A percentile compares a stretch with the other conserved stretches of the same genome.
These are phyloP conservation scores for Alfaro cultratus DNA, from an alignment of 2,797 vertebrate species.

Conservation along the genomic window DNA sequence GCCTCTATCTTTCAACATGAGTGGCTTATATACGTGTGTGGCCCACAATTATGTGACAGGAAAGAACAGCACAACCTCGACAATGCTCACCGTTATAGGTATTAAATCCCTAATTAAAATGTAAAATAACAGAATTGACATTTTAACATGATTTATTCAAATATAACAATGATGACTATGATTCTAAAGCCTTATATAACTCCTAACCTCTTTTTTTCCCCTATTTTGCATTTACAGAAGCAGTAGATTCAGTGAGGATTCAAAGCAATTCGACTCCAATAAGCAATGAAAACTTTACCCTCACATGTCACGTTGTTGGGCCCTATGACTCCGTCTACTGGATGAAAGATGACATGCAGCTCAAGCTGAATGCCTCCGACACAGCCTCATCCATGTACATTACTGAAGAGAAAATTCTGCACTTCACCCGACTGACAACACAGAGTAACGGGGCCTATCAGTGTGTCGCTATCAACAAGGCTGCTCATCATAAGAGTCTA, in stretches of 20 bases:
- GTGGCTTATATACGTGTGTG: conserved; percentile 71
- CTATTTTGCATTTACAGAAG: conserved; percentile 57
- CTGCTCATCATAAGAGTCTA: conserved; percentile 26
- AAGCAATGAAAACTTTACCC: conserved; percentile 50
- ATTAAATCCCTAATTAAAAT: conserved; percentile 26
- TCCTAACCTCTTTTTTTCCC: background rate
- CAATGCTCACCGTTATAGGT: conserved; percentile 69
- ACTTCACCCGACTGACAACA: conserved; percentile 59
- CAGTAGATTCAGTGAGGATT: conserved; percentile 58
- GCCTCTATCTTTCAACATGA: conserved; percentile 51
- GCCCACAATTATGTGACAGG: conserved; percentile 70
- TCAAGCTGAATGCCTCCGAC: background rate
- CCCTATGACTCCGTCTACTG: conserved; percentile 62
- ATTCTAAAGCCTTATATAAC: background rate
- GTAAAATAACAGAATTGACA: background rate
- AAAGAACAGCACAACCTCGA: conserved; percentile 39
- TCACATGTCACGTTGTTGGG: conserved; percentile 71
- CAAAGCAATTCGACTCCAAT: conserved; percentile 54
- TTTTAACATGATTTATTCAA: background rate
- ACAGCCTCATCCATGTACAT: conserved; percentile 7
- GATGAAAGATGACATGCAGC: conserved; percentile 45
- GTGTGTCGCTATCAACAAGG: conserved; percentile 63
- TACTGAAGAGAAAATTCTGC: conserved; percentile 38
- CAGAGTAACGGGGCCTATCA: conserved; percentile 58
- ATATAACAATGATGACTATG: background rate